phyloP scores from a whole-genome alignment of 2,113 vertebrate genomes.

The Chamaetylas fuelleborni region DNA sequence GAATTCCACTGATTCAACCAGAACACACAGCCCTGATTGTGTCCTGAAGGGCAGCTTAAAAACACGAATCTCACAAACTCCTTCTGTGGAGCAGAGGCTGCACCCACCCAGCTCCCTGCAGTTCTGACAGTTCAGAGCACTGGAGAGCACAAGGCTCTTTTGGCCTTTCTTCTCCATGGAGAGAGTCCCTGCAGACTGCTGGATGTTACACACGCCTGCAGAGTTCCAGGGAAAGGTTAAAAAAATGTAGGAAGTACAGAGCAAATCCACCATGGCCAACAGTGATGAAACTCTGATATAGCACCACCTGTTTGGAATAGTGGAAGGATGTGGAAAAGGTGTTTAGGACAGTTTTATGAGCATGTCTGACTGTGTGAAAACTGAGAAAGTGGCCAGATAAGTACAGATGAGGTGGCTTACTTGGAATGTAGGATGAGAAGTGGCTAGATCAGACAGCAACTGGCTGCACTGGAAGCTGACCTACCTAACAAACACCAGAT shows the following conservation, averaged over 20 bases:
- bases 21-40: accelerated
- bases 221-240: neutral
- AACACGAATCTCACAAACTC: accelerated
- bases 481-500: neutral
- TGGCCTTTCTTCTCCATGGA: neutral
- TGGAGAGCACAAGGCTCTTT: neutral
- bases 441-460: neutral
- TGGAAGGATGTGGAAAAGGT: constrained; percentile 20
- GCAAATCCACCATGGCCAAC: neutral
- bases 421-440: constrained; percentile 42
- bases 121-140: neutral
- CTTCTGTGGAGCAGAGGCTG: neutral
- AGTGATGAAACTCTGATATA: constrained; percentile 27
- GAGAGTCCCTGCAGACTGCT: neutral
- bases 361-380: neutral
- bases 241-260: neutral
- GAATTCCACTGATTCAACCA: neutral
- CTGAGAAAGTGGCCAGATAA: constrained; percentile 46
- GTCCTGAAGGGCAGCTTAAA: neutral
- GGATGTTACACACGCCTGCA: neutral
- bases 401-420: constrained; percentile 4
- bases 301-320: constrained; percentile 24
- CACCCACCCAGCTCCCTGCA: accelerated
- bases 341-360: constrained; percentile 49
- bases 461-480: neutral